These are phyloP conservation scores for Pungitius pungitius DNA, from an alignment of 2,113 vertebrate species.

Conservation along the genomic window DNA sequence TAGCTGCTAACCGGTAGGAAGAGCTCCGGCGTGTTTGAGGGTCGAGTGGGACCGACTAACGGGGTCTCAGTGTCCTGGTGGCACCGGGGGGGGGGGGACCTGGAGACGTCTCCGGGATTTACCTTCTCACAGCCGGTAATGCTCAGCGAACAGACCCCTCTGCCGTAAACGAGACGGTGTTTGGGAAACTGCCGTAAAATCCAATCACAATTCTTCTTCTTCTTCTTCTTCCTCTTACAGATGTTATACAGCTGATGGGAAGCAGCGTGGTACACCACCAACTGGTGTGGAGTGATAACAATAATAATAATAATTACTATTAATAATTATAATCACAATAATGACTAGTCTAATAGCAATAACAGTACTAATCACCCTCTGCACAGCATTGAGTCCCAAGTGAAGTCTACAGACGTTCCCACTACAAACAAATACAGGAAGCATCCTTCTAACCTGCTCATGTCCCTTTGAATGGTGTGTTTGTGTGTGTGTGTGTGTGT, in stretches of 20 bases:
- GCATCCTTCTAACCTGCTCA: not conserved
- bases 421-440: too few species aligned
- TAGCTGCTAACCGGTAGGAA: not conserved
- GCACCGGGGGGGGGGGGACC: fast-evolving
- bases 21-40: not conserved
- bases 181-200: constrained; percentile 54
- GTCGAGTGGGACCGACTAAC: not conserved
- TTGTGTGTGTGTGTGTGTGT: too few species aligned
- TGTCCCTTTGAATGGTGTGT: too few species aligned
- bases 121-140: constrained; percentile 12
- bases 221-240: not conserved
- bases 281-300: too few species aligned
- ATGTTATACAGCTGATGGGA: not conserved
- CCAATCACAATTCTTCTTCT: not conserved
- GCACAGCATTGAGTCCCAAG: too few species aligned
- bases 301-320: too few species aligned
- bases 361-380: too few species aligned
- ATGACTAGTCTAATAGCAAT: too few species aligned
- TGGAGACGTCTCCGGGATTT: not conserved
- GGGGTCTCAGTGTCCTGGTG: fast-evolving
- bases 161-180: constrained; percentile 53
- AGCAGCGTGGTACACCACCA: too few species aligned
- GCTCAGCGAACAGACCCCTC: fast-evolving
- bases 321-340: too few species aligned
- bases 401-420: too few species aligned